Percentiles rank a stretch among this genome's conserved stretches.
Conservation (phyloP, 2,797 vertebrate species). For the Alca torda region DNA sequence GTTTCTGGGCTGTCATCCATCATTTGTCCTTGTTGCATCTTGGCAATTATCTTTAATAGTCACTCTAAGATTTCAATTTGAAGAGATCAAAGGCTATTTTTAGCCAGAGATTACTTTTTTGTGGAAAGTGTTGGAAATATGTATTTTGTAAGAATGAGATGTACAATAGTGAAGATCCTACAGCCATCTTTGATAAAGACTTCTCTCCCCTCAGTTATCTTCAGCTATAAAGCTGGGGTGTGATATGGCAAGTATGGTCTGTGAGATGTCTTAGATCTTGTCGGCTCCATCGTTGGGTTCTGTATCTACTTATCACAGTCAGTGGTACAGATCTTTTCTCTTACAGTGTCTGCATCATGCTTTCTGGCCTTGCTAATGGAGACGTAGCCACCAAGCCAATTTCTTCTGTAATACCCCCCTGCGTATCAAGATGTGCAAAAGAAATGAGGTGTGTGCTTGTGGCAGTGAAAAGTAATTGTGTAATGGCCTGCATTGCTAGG, state of each 20-base stretch:
- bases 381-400: neutral
- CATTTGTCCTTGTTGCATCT: neutral
- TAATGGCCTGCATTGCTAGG: neutral
- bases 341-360: neutral
- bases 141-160: neutral
- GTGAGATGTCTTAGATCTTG: neutral
- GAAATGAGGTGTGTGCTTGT: neutral
- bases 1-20: neutral
- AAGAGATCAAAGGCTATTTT: neutral
- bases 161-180: neutral
- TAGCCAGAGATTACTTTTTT: neutral
- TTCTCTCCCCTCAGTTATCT: neutral
- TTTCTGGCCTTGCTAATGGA: neutral
- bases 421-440: neutral
- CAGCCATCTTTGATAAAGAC: neutral
- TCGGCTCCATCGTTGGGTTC: rapidly evolving
- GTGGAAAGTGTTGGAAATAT: neutral
- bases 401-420: neutral
- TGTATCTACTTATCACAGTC: neutral
- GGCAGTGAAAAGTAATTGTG: neutral
- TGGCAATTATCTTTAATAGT: neutral
- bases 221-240: neutral
- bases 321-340: neutral
- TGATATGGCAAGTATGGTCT: neutral
- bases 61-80: neutral